Conservation (phyloP, 2,113 vertebrate species). For the Erythrocebus patas region DNA sequence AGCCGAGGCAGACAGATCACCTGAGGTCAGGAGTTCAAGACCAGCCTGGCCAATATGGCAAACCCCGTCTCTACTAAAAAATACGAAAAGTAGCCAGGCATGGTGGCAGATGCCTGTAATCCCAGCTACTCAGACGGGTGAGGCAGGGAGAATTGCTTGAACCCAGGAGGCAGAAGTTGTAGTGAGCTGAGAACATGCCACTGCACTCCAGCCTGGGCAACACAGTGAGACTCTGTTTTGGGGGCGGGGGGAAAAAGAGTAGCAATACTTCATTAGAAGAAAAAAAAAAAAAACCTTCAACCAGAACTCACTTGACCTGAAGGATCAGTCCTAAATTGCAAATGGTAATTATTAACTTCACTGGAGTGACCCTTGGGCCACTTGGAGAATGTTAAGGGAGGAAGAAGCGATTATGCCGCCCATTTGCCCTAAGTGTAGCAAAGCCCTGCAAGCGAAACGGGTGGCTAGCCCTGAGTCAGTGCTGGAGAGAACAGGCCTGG, state of each 20-base stretch:
- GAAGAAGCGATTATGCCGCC: neutral
- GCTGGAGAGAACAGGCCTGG: neutral
- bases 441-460: neutral
- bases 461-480: neutral
- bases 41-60: no score
- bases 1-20: no score
- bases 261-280: neutral
- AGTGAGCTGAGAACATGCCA: no score
- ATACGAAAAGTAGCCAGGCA: no score
- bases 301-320: neutral
- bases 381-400: neutral
- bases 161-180: no score
- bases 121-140: no score
- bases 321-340: neutral
- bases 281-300: neutral
- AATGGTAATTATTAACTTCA: neutral
- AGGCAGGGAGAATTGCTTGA: no score
- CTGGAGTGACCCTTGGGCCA: neutral
- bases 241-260: accelerated
- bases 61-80: no score
- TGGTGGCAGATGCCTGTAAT: no score
- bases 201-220: no score
- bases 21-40: no score
- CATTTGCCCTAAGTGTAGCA: neutral
- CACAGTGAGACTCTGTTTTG: no score